Evolutionary conservation across 2,113 vertebrate species (phyloP), one percentile per base, ranked within the genome.

Genomic region (Oreochromis tanganicae): DNA sequence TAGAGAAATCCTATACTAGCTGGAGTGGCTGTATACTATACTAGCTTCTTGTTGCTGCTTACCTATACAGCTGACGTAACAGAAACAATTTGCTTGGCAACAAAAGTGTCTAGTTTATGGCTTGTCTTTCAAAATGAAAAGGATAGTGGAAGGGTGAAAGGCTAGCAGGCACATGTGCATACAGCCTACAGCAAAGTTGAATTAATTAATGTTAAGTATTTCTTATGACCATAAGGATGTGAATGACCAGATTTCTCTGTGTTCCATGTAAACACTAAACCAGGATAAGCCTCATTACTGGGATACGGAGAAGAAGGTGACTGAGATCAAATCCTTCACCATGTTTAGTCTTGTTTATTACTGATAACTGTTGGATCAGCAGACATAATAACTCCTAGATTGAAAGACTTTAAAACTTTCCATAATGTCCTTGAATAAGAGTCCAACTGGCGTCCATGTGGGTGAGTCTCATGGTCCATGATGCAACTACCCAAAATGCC

Each of bases 321-420:
- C 56, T 52, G 34, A 55, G 38, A 21, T 55, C 12, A 57, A 68
- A 50, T 3, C 4, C 61, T 68, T 80, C 57, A 85, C 57, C 27
- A 13, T 87, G 7, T 80, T 75, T 73, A 36, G 41, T 68, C 21
- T 61, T 46, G 79, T 82, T 93, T 93, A 85, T 92, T 91, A 87
- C 68, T 80, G 32, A 84, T 41, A 61, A 38, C n/a, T 71, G 82
- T 57, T 27, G 79, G 1, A 86, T 66, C 21, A 81, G 66, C 46
- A 86, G 79, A 87, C 6, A 66, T 21, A 88, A 84, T 55, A 80
- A 81, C 54, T 63, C 57, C 43, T 43, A 38, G 21, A 68, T 7
- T 78, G 19, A 85, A 46, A 80, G 29, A 63, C 12, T 80, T 46
- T 80, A 43, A 38, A 68, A 81, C 12, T 17, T 54, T 92, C 85